Evolutionary conservation across 2,888 invertebrate species (phyloP).

Genomic region (Cosmopolites sordidus): DNA sequence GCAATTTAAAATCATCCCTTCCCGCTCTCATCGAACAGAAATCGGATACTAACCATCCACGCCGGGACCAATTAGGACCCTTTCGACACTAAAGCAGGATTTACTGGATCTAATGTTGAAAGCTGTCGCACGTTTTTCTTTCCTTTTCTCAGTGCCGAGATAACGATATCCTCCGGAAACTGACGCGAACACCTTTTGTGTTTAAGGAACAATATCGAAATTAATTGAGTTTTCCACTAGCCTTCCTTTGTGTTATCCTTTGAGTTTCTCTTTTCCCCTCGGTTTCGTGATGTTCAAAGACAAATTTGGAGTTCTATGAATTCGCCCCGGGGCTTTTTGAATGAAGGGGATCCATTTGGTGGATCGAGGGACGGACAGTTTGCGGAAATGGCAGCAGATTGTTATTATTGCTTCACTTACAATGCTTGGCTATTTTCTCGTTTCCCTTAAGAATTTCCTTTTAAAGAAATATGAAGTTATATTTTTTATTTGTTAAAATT

Average conservation of each 20-base stretch:
- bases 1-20: too few relatives aligned
- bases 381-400: too few relatives aligned
- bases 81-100: not conserved
- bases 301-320: too few relatives aligned
- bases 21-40: not conserved
- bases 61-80: slow-evolving; percentile 10
- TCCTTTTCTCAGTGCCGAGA: slow-evolving; percentile 9
- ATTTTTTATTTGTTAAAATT: too few relatives aligned
- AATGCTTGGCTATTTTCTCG: too few relatives aligned
- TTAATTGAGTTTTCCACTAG: slow-evolving; percentile 13
- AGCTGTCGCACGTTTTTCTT: slow-evolving; percentile 5
- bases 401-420: too few relatives aligned
- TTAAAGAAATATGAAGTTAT: too few relatives aligned
- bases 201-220: slow-evolving; percentile 10
- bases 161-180: slow-evolving; percentile 16
- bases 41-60: slow-evolving; percentile 3
- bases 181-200: slow-evolving; percentile 14
- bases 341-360: too few relatives aligned
- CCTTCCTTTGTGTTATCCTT: not conserved
- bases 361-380: too few relatives aligned
- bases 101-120: slow-evolving; percentile 2
- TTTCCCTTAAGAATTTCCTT: too few relatives aligned
- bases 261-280: not conserved
- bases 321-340: too few relatives aligned
- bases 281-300: too few relatives aligned